Conservation (phyloP, 2,888 invertebrate genomes). For the Kryphioiulus occultus region DNA sequence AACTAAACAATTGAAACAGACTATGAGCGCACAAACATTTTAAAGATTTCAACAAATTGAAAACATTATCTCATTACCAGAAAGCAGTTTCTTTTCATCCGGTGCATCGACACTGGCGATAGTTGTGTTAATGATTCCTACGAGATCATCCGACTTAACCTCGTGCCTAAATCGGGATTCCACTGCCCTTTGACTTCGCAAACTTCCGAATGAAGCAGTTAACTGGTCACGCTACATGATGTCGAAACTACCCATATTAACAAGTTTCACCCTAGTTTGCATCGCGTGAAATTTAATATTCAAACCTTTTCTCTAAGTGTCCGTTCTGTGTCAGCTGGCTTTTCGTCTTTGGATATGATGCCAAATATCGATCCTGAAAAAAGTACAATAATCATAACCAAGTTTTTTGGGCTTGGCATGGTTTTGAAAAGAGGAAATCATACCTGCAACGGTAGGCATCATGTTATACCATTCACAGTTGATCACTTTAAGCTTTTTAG, state of each 20-base stretch:
- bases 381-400: neutral
- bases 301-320: neutral
- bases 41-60: neutral
- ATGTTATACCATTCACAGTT: conserved; percentile 8
- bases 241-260: neutral
- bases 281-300: neutral
- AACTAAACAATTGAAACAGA: neutral
- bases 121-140: neutral
- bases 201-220: conserved; percentile 36
- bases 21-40: neutral
- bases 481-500: conserved; percentile 8
- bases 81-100: neutral
- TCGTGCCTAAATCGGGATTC: conserved; percentile 29
- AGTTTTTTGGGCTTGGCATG: neutral
- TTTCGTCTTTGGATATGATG: neutral
- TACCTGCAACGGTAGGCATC: neutral
- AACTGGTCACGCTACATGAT: neutral
- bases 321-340: neutral
- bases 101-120: neutral
- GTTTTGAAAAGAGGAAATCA: neutral
- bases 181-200: neutral
- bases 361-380: neutral
- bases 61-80: neutral
- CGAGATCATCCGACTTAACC: neutral
- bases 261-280: neutral